These are phyloP conservation scores for Drosophila recens DNA, from an alignment of 2,888 invertebrate species.

Conservation along the genomic window DNA sequence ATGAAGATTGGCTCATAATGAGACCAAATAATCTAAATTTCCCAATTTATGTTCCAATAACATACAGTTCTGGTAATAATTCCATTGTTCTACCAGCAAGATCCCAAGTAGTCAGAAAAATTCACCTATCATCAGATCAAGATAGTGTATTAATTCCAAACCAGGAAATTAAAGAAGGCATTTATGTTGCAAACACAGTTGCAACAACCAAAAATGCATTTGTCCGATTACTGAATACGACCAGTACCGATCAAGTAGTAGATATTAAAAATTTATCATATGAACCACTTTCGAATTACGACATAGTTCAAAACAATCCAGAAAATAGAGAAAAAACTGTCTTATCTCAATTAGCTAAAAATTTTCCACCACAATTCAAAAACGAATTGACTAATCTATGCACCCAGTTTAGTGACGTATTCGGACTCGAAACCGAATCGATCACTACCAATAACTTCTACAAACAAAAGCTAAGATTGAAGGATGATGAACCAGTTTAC, in stretches of 20 bases:
- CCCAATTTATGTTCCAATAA: too few species aligned
- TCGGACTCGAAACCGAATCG: too few species aligned
- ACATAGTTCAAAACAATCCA: neutral
- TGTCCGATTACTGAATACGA: neutral
- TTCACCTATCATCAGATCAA: neutral
- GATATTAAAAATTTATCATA: neutral
- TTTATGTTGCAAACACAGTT: neutral
- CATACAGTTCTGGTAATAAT: neutral
- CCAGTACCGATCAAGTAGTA: neutral
- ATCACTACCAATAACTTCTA: too few species aligned
- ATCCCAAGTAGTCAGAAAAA: neutral
- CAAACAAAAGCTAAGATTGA: too few species aligned
- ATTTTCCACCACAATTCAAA: too few species aligned
- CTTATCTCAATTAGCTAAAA: too few species aligned
- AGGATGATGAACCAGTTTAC: too few species aligned
- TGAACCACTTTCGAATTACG: slow-evolving; percentile 11
- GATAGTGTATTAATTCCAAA: slow-evolving; percentile 2
- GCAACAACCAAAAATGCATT: neutral
- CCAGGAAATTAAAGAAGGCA: neutral
- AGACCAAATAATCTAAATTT: too few species aligned
- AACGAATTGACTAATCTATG: too few species aligned
- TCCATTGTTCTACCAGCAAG: slow-evolving; percentile 4
- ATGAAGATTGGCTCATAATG: too few species aligned
- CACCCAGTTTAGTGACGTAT: too few species aligned
- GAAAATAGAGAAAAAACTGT: neutral